Conservation (phyloP, 2,888 invertebrate genomes). For the Halocaridina rubra region DNA sequence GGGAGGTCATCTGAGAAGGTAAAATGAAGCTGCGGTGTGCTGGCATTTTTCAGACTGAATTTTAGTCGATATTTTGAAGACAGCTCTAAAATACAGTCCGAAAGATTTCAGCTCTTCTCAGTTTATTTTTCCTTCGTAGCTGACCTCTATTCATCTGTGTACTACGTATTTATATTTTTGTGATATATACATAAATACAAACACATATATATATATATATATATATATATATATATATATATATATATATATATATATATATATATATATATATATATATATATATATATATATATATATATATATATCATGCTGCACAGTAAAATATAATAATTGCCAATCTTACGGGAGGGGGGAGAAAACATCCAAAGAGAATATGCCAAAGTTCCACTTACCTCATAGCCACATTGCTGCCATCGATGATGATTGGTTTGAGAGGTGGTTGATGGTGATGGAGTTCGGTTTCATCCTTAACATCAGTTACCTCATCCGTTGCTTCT, state of each 20-base stretch:
- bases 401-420: slow-evolving; percentile 95
- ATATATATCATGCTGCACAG: no score
- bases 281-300: background rate
- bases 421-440: slow-evolving; percentile 79
- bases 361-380: no score
- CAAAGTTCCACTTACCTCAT: slow-evolving; percentile 82
- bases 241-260: background rate
- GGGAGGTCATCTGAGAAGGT: no score
- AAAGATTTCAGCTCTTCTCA: background rate
- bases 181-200: background rate
- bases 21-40: no score
- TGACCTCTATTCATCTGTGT: no score
- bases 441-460: slow-evolving; percentile 20
- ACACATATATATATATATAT: slow-evolving; percentile 1
- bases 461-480: slow-evolving; percentile 8
- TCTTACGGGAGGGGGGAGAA: no score
- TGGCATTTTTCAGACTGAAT: no score
- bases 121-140: no score
- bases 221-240: background rate
- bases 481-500: slow-evolving; percentile 22
- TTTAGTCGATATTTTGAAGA: no score
- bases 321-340: slow-evolving; percentile 61
- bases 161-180: no score
- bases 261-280: background rate
- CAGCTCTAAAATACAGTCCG: background rate